Base-by-base conservation (phyloP, 2,888 invertebrate species). In the Tuta absoluta region DNA sequence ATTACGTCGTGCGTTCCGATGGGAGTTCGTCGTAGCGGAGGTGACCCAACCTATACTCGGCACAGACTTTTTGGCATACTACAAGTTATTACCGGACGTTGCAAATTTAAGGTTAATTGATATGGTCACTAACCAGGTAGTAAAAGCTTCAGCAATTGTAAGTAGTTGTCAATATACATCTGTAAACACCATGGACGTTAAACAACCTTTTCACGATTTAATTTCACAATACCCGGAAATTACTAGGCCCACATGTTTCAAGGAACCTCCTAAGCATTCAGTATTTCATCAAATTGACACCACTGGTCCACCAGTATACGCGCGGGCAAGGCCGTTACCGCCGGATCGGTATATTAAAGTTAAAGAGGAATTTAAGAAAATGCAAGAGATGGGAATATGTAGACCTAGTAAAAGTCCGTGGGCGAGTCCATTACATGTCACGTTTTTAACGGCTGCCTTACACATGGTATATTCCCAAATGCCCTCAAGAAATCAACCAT, bases 301-400 rank as follows among this genome's bases (percentile, higher is more conserved):
- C 0, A 12, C 19, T 10, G 62, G 62, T 10, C 53, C 62, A 8
- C 62, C 62, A n/a, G 62, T 62, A 7, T 24, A 53, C 38, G 65
- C 63, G 0, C 24, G 59, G 10, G 56, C 65, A 0, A 14, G 68
- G 7, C 65, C 66, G 0, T 37, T 67, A 21, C 66, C 65, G 7
- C 66, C 67, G 2, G 62, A 67, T 8, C 28, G 61, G 8, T 67
- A 66, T n/a, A 17, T 11, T 0, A 58, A 58, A 49, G 53, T 62
- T 14, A 65, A 62, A 19, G 57, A 56, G 10, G 65, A 65, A 17
- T 65, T 71, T 59, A n/a, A 51, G 11, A 10, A 23, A 14, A 73
- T 80, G 74, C 57, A 57, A 49, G 61, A 62, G 19, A 28, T 62
- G 49, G 67, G 68, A 0, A 68, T 69, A 17, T 66, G 67, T 49